These are phyloP conservation scores for Acyrthosiphon pisum DNA, from an alignment of 1,140 invertebrate genomes.

Conservation along the genomic window DNA sequence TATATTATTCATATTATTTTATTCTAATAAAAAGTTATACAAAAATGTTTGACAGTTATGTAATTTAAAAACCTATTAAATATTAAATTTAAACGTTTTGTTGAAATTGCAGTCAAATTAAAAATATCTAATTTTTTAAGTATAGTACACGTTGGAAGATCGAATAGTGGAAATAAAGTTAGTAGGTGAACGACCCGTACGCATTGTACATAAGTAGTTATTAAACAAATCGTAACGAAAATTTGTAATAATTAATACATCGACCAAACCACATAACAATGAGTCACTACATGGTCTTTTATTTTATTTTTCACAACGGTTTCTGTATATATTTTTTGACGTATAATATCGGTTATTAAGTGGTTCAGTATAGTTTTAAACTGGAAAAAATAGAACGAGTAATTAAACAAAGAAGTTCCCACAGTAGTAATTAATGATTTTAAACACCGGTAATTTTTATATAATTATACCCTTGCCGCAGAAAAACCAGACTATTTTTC, in stretches of 20 bases:
- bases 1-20: neutral
- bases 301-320: constrained; percentile 38
- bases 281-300: constrained; percentile 11
- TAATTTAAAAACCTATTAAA: neutral
- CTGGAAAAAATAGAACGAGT: constrained; percentile 41
- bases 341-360: constrained; percentile 55
- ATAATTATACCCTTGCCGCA: constrained; percentile 26
- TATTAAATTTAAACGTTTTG: neutral
- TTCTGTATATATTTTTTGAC: constrained; percentile 21
- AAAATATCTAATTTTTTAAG: neutral
- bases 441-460: constrained; percentile 23
- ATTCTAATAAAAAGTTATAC: neutral
- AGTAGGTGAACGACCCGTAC: constrained; percentile 19
- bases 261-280: constrained; percentile 32
- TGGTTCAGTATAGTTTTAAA: constrained; percentile 1
- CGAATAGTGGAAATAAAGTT: neutral
- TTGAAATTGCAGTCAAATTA: neutral
- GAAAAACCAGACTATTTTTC: neutral
- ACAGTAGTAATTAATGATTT: constrained; percentile 45
- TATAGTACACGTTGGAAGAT: neutral
- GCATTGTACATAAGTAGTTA: neutral
- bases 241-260: constrained; percentile 45
- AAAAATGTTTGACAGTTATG: neutral
- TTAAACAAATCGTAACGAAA: constrained; percentile 35
- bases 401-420: constrained; percentile 42